Evolutionary conservation across 2,113 vertebrate genomes (phyloP), one percentile per base, ranked within the genome.

Genomic region (Tylochromis polylepis): DNA sequence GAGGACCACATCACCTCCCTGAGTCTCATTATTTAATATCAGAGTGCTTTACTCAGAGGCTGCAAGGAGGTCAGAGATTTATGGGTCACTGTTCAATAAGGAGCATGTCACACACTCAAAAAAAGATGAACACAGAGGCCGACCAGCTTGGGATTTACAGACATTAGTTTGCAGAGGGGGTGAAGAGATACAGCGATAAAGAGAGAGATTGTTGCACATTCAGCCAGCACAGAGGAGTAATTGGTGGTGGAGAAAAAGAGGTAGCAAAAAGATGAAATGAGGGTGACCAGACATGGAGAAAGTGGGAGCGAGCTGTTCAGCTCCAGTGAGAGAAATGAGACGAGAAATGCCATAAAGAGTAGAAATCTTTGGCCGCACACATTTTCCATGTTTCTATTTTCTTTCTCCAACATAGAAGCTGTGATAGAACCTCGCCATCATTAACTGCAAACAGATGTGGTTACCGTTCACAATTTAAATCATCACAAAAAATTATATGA

Each of bases 1-100:
- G 90, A 88, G 89, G 90, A 90, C 82, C 88, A 83, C 85, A 92
- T 92, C 88, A 59, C 89, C 84, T 92, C 91, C 88, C 85, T 14
- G 6, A 62, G 80, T 94, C 86, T 91, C 91, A 94, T 94, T 90
- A 91, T 95, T 94, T 94, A 94, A 93, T 93, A 93, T 93, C 81
- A 67, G 59, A 81, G 86, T 3, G 89, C 88, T 94, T 95, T 93
- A 86, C 90, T 92, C 85, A 34, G 86, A 90, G 88, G 92, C 91
- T 90, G 86, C 88, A 20, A 82, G 82, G 83, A 92, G 91, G 90
- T 93, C 91, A 90, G 88, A 94, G 93, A 94, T 94, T 94, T 94
- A 93, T 53, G 22, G 72, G 59, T 51, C 86, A 88, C 36, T 58
- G 86, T 87, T 94, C 90, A 92, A 92, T 90, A 88, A 88, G 89